A percentile compares a stretch with the other conserved stretches of the same genome.
Evolutionary conservation across 2,888 invertebrate genomes (phyloP).

Genomic region (Aquatica leii): DNA sequence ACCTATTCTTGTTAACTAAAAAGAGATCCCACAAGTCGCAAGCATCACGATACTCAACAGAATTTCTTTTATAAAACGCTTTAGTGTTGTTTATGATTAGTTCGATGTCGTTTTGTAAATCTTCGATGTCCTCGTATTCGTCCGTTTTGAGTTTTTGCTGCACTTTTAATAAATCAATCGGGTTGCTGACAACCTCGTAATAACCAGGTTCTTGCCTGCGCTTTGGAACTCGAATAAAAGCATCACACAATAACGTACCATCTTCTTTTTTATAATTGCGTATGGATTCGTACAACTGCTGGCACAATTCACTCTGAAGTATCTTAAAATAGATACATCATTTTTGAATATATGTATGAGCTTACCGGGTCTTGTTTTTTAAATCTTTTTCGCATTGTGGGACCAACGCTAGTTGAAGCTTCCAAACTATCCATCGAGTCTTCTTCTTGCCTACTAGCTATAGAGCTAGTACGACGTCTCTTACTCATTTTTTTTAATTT

Average conservation of each 20-base stretch:
- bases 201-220: constrained; percentile 90
- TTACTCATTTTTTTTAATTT: constrained; percentile 69
- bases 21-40: constrained; percentile 88
- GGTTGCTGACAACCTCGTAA: constrained; percentile 91
- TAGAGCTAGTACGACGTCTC: constrained; percentile 83
- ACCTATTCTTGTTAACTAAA: constrained; percentile 65
- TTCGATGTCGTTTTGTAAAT: constrained; percentile 89
- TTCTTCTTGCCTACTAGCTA: constrained; percentile 76
- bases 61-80: constrained; percentile 89
- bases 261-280: constrained; percentile 92
- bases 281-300: constrained; percentile 92
- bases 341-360: constrained; percentile 25
- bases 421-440: constrained; percentile 75
- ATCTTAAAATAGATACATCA: constrained; percentile 1
- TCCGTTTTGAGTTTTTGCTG: constrained; percentile 98
- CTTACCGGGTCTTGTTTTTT: constrained; percentile 81
- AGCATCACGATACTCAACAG: constrained; percentile 90
- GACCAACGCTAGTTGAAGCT: constrained; percentile 64
- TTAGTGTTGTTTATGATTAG: constrained; percentile 94
- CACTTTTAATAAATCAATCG: constrained; percentile 93
- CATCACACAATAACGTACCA: constrained; percentile 88
- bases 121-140: constrained; percentile 94
- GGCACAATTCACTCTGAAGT: constrained; percentile 83
- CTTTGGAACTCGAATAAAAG: constrained; percentile 94
- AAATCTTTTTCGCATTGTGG: constrained; percentile 66